Evolutionary conservation across 2,888 invertebrate genomes (phyloP), one percentile per base, ranked within the genome.

Genomic region (Caenorhabditis imperialis): DNA sequence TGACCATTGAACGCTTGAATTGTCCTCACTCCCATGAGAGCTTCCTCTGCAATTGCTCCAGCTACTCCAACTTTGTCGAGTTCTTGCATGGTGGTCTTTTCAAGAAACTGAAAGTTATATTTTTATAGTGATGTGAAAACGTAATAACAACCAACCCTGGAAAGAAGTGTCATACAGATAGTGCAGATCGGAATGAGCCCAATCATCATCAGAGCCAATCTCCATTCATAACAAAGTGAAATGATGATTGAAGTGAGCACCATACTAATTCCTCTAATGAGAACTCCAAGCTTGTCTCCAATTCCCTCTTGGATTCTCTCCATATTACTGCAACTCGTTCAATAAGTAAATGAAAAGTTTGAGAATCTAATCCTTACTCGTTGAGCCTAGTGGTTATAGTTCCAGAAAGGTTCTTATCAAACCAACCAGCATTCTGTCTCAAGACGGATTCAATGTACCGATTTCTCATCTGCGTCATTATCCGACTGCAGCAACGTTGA

Each of bases 401-500:
- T 40, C 84, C 84, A 0, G 81, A 80, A 22, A 83, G 81, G 25
- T 84, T 78, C 37, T 76, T 79, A 35, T 84, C 84, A 48, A 82
- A 81, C 83, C 83, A 84, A 18, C 82, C 84, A 3, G 84, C 84
- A 51, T 84, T 83, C 42, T 84, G 84, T 38, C 83, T 45, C 7
- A 84, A 50, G 16, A 84, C 70, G 4, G 84, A 75, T 33, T 62
- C 40, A 38, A 84, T 73, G 65, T 77, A 82, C 8, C 70, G 62
- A 25, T 79, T 70, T 30, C 81, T 67, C 62, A 82, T 75, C 51
- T 75, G 62, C 23, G 81, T 60, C 55, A 83, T 84, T 18, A 83
- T 76, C n/a, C 81, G 50, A 22, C 77, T 80, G 53, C 84, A 83
- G 7, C 77, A 74, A n/a, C 75, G 67, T 60, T 83, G 81, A 53